Conservation (phyloP, 1,140 invertebrate genomes). For the Belonocnema kinseyi region DNA sequence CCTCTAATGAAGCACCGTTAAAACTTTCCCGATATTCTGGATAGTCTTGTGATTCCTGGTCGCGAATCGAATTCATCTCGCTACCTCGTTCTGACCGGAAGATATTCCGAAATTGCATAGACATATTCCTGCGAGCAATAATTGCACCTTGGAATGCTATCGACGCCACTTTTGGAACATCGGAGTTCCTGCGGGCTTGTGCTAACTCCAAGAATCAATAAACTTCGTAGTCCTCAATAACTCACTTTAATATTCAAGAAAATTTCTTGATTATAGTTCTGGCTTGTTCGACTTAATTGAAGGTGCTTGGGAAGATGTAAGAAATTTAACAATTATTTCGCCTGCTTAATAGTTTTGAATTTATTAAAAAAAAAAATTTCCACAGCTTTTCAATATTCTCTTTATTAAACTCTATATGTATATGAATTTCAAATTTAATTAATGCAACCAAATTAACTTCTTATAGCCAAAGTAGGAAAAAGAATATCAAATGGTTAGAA, state of each 20-base stretch:
- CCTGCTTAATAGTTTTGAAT: too few relatives aligned
- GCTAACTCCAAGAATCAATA: slow-evolving; percentile 20
- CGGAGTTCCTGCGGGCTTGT: slow-evolving; percentile 9
- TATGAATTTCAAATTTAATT: too few relatives aligned
- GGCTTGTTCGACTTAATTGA: too few relatives aligned
- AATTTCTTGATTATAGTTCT: background rate
- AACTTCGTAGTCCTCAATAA: slow-evolving; percentile 10
- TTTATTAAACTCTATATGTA: too few relatives aligned
- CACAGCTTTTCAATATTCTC: too few relatives aligned
- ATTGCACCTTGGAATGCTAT: slow-evolving; percentile 64
- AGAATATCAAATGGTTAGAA: too few relatives aligned
- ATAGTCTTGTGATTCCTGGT: slow-evolving; percentile 48
- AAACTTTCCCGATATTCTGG: slow-evolving; percentile 68
- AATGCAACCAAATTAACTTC: too few relatives aligned
- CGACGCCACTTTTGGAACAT: slow-evolving; percentile 36
- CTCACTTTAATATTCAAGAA: background rate
- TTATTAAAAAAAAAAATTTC: too few relatives aligned
- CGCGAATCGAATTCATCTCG: slow-evolving; percentile 41
- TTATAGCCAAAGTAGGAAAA: too few relatives aligned
- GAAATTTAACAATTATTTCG: too few relatives aligned
- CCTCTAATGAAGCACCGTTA: slow-evolving; percentile 65
- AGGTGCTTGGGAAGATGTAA: background rate
- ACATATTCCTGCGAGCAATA: slow-evolving; percentile 58
- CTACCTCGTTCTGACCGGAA: slow-evolving; percentile 47
- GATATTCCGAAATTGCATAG: slow-evolving; percentile 66